Conservation (phyloP, 2,113 vertebrate genomes). For the Rhagologus leucostigma region DNA sequence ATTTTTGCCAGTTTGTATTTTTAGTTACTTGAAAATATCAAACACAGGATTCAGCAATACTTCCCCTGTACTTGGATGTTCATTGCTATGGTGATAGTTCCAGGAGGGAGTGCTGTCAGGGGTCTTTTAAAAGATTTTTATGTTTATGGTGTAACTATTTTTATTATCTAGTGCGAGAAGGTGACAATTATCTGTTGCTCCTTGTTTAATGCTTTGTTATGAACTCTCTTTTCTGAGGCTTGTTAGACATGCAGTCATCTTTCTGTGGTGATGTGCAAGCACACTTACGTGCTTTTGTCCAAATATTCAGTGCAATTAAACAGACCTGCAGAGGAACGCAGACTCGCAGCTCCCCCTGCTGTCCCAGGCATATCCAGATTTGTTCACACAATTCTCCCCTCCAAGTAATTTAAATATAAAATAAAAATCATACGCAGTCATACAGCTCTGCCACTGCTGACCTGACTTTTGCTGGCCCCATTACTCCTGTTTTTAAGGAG, state of each 20-base stretch:
- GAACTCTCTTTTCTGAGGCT: not conserved
- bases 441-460: not conserved
- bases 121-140: conserved; percentile 32
- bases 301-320: not conserved
- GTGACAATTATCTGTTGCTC: conserved; percentile 33
- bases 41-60: not conserved
- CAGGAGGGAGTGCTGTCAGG: not conserved
- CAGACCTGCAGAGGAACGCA: not conserved
- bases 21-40: conserved; percentile 40
- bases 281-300: not conserved
- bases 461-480: not conserved
- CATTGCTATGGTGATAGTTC: conserved; percentile 57
- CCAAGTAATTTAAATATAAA: not conserved
- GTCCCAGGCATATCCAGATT: not conserved
- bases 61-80: not conserved
- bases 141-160: conserved; percentile 31
- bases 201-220: conserved; percentile 37
- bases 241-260: not conserved
- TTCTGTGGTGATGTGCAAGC: not conserved
- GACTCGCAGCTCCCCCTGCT: conserved; percentile 29
- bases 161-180: conserved; percentile 13
- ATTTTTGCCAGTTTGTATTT: conserved; percentile 16
- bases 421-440: not conserved
- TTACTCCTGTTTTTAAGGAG: not conserved
- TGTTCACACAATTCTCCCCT: not conserved